Base-by-base conservation (phyloP, 2,797 vertebrate genomes). In the Rhodeus uyekii region DNA sequence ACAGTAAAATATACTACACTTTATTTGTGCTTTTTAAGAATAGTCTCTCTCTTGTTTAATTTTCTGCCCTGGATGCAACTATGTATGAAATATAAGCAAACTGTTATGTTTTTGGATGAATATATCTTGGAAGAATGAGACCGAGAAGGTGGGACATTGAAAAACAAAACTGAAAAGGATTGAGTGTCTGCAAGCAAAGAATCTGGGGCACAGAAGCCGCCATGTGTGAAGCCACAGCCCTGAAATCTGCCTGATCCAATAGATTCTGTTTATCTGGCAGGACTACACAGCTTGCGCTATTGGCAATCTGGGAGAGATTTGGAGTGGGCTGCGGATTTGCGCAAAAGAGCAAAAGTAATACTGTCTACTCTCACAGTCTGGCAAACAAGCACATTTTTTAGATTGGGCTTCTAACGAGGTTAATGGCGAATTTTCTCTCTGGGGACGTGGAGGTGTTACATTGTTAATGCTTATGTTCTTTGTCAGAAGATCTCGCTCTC, bases 241-340 rank as follows among this genome's bases (percentile, higher is more conserved):
- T 92, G 92, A 94, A 93, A 93, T 94, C 90, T 89, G 90, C 90
- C 92, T 91, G 92, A 94, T 95, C 94, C 92, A 92, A 92, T 94
- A 93, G 93, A 95, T 94, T 94, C 89, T 93, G 93, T 94, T 93
- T 93, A 91, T 94, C 93, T 94, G 93, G 93, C 94, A 91, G 91
- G 89, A 90, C 80, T 68, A 46, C 80, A 68, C 61, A 76, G 61
- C 48, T 76, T 90, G 90, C 90, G 91, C 91, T 91, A 90, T 91
- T 92, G 92, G 91, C 92, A 94, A 94, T 94, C 93, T 94, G 93
- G 92, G 92, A 90, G 88, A 92, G 93, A 95, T 94, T 93, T 93
- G 91, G 92, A 93, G 89, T 90, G 87, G 89, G 91, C 90, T 91
- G 92, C 85, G 89, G 90, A 93, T 94, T 93, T 90, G 81, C 71